Evolutionary conservation across 2,113 vertebrate genomes (phyloP).

Genomic region (Zootoca vivipara): DNA sequence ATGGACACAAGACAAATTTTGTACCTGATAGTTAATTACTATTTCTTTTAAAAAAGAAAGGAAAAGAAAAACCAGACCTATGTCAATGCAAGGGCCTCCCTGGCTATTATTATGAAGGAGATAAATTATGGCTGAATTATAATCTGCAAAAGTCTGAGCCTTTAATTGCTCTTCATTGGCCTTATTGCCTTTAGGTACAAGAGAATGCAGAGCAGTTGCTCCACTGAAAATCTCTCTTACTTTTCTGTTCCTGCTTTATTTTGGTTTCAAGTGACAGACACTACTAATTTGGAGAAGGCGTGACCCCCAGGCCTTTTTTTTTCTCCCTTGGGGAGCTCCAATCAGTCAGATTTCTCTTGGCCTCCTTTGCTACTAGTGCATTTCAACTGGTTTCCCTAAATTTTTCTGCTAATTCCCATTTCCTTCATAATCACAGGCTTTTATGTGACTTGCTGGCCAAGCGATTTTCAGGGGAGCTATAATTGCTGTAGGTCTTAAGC

Average conservation of each 20-base stretch:
- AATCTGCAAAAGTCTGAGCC: conserved; percentile 79
- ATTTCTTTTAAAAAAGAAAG: not conserved
- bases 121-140: conserved; percentile 72
- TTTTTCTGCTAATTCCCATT: conserved; percentile 95
- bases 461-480: conserved; percentile 74
- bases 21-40: not conserved
- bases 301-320: conserved; percentile 79
- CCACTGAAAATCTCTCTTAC: conserved; percentile 83
- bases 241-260: conserved; percentile 88
- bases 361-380: conserved; percentile 75
- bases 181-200: conserved; percentile 77
- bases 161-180: conserved; percentile 83
- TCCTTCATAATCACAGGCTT: conserved; percentile 93
- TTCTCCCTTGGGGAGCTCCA: conserved; percentile 80
- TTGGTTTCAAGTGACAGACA: conserved; percentile 93
- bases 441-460: conserved; percentile 84
- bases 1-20: not conserved
- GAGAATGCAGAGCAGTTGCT: conserved; percentile 73
- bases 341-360: conserved; percentile 83
- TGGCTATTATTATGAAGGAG: conserved; percentile 66
- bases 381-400: conserved; percentile 80
- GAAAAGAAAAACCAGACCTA: not conserved
- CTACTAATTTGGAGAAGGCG: conserved; percentile 87
- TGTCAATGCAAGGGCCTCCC: not conserved
- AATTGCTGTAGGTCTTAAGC: conserved; percentile 88